Percentiles rank a stretch among this genome's conserved stretches.
Conservation (phyloP, 2,797 vertebrate species). For the Crenuchus spilurus region DNA sequence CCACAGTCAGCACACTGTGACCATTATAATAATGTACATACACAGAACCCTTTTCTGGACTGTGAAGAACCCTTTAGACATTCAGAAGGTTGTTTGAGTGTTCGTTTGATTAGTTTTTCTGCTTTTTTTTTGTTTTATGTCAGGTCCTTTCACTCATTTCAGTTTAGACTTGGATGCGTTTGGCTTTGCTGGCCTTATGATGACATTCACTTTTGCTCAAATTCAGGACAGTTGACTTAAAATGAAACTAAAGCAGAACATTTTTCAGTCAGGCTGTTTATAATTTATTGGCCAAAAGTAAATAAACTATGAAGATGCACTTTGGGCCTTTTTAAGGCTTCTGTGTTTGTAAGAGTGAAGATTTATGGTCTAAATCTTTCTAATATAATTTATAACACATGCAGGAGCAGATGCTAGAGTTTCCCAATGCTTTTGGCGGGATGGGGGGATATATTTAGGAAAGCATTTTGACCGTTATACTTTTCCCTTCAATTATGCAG, state of each 20-base stretch:
- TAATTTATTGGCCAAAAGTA: background rate
- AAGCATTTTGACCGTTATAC: conserved; percentile 19
- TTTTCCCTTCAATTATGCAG: conserved; percentile 14
- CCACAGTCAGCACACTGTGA: no score
- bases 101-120: no score
- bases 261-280: background rate
- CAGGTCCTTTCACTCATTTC: background rate
- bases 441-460: conserved; percentile 33
- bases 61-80: no score
- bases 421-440: conserved; percentile 4
- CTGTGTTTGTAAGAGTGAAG: background rate
- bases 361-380: background rate
- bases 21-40: no score
- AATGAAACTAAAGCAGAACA: background rate
- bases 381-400: background rate
- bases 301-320: background rate
- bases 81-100: no score
- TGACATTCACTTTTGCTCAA: background rate
- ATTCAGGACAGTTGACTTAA: background rate
- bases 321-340: background rate
- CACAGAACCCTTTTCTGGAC: no score
- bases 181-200: background rate
- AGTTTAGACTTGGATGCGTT: background rate
- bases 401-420: background rate
- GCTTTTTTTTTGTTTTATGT: no score